Percentiles rank a stretch among this genome's conserved stretches.
Evolutionary conservation across 1,140 invertebrate genomes (phyloP).

Genomic region (Lerema accius): DNA sequence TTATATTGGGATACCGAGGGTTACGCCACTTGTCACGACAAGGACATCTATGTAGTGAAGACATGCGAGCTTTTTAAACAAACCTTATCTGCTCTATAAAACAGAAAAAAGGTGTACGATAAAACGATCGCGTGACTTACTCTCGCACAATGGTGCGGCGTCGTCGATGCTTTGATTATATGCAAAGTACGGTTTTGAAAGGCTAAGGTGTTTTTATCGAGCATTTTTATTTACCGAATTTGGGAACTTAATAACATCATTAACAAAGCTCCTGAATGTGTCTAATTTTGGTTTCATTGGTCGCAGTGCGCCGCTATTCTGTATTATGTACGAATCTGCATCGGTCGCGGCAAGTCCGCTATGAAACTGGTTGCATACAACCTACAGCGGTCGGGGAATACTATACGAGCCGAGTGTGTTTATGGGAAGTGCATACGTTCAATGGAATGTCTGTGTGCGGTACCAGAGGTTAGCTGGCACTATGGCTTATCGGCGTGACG

Average conservation of each 20-base stretch:
- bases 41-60: conserved; percentile 67
- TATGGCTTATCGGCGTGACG: conserved; percentile 72
- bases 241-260: background rate
- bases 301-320: background rate
- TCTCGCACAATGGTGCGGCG: conserved; percentile 54
- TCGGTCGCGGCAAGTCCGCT: background rate
- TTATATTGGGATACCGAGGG: conserved; percentile 56
- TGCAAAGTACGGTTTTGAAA: conserved; percentile 11
- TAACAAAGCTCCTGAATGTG: background rate
- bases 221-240: conserved; percentile 8
- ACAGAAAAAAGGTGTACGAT: conserved; percentile 77
- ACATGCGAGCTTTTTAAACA: conserved; percentile 79
- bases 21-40: conserved; percentile 71
- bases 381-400: background rate
- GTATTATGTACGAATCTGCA: background rate
- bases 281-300: background rate
- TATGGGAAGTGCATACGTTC: conserved; percentile 23
- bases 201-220: background rate
- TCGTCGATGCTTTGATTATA: conserved; percentile 69
- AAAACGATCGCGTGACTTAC: conserved; percentile 77
- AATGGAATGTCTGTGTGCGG: conserved; percentile 40
- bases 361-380: background rate
- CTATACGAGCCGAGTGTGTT: background rate
- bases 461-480: conserved; percentile 72
- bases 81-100: conserved; percentile 75